phyloP scores from a whole-genome alignment of 1,140 invertebrate genomes.

The Heliconius hewitsoni region DNA sequence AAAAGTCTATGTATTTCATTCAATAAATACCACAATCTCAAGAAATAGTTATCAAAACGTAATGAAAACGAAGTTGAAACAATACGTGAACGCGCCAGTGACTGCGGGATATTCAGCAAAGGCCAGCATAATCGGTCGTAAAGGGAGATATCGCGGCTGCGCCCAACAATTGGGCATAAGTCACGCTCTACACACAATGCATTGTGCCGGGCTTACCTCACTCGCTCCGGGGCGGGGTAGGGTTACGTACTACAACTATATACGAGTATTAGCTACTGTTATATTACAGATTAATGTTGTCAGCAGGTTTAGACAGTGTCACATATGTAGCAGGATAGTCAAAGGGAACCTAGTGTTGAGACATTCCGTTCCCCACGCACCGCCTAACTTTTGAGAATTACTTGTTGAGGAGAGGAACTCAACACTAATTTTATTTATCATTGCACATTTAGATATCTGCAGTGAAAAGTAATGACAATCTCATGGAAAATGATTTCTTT shows the following conservation, averaged over 20 bases:
- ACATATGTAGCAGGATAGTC: too few relatives aligned
- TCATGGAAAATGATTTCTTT: too few relatives aligned
- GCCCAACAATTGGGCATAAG: slow-evolving; percentile 42
- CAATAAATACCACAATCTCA: background rate
- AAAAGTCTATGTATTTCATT: background rate
- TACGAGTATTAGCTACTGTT: background rate
- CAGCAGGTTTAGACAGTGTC: background rate
- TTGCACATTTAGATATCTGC: too few relatives aligned
- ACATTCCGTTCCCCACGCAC: too few relatives aligned
- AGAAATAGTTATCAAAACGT: slow-evolving; percentile 13
- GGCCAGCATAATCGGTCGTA: slow-evolving; percentile 29
- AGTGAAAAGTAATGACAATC: too few relatives aligned
- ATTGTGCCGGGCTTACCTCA: background rate
- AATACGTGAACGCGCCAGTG: slow-evolving; percentile 27
- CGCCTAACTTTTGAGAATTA: too few relatives aligned
- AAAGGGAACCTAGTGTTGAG: too few relatives aligned
- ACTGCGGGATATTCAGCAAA: slow-evolving; percentile 18
- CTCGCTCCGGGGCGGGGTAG: background rate
- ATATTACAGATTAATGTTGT: background rate
- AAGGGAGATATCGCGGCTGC: slow-evolving; percentile 28
- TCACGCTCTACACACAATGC: slow-evolving; percentile 42
- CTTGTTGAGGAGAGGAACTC: too few relatives aligned
- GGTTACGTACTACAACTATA: background rate
- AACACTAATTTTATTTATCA: too few relatives aligned
- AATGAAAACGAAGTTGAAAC: slow-evolving; percentile 17